A percentile compares a stretch with the other conserved stretches of the same genome.
Evolutionary conservation across 2,797 vertebrate genomes (phyloP).

Genomic region (Myotis daubentonii): DNA sequence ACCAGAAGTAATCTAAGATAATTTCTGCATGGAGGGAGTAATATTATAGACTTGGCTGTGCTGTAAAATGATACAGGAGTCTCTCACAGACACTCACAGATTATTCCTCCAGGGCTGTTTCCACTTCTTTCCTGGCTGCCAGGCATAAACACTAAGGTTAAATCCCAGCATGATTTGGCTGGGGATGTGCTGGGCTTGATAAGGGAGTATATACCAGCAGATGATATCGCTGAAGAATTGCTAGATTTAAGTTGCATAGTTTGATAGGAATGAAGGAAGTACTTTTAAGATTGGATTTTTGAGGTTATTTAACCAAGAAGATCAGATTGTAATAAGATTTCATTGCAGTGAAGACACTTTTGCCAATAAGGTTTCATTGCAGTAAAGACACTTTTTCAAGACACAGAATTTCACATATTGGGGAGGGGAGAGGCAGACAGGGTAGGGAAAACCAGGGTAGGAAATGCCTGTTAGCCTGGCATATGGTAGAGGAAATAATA

Average conservation of each 20-base stretch:
- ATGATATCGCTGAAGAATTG: neutral
- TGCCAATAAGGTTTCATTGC: neutral
- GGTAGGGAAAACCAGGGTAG: neutral
- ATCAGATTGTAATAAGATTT: neutral
- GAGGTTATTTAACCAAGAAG: neutral
- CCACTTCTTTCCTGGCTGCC: neutral
- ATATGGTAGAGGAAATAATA: neutral
- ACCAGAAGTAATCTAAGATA: neutral
- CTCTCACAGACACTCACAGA: neutral
- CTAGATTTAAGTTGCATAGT: neutral
- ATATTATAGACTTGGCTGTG: neutral
- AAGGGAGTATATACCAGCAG: neutral
- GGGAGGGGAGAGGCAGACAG: neutral
- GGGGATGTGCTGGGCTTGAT: neutral
- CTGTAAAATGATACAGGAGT: neutral
- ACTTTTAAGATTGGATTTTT: neutral
- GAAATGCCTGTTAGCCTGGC: neutral
- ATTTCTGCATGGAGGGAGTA: neutral
- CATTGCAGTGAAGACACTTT: neutral
- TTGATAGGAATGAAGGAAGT: neutral
- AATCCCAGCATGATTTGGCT: neutral
- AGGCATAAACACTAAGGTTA: neutral
- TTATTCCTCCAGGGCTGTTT: neutral
- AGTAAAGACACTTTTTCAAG: neutral
- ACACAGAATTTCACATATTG: neutral